Evolutionary conservation across 1,140 invertebrate species (phyloP).

Genomic region (Probaryconus sp.): DNA sequence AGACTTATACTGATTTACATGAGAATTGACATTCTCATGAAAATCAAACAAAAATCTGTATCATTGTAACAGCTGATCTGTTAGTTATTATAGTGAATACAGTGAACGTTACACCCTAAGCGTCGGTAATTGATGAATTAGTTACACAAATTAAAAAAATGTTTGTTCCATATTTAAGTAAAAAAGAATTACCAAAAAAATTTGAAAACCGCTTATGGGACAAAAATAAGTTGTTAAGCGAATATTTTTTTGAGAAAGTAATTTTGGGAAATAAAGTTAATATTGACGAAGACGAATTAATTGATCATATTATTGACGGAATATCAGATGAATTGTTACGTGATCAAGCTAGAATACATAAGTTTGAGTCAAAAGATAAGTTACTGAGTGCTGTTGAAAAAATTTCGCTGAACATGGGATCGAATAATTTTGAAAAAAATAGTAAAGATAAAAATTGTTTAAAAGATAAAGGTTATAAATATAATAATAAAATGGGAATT

Average conservation of each 20-base stretch:
- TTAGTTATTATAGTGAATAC: too few species aligned
- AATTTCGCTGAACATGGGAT: conserved; percentile 2
- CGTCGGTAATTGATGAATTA: background rate
- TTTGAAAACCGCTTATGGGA: conserved; percentile 36
- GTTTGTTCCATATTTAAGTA: conserved; percentile 1
- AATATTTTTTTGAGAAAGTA: conserved; percentile 51
- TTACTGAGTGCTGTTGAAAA: conserved; percentile 27
- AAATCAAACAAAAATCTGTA: too few species aligned
- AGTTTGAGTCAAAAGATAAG: background rate
- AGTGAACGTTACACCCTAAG: too few species aligned
- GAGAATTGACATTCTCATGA: too few species aligned
- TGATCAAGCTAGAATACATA: conserved; percentile 27
- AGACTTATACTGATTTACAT: too few species aligned
- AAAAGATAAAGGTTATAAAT: too few species aligned
- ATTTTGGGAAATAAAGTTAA: conserved; percentile 27
- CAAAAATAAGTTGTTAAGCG: conserved; percentile 16
- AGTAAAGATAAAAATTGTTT: conserved; percentile 13
- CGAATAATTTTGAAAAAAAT: background rate
- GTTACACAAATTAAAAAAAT: conserved; percentile 18
- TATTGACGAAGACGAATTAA: conserved; percentile 37
- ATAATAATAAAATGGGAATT: too few species aligned
- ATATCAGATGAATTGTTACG: conserved; percentile 37
- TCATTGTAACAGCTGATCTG: too few species aligned
- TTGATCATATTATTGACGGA: too few species aligned
- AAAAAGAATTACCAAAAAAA: conserved; percentile 13